Percentiles rank a stretch among this genome's conserved stretches.
phyloP scores from a whole-genome alignment of 2,113 vertebrate genomes.

The Phycodurus eques region DNA sequence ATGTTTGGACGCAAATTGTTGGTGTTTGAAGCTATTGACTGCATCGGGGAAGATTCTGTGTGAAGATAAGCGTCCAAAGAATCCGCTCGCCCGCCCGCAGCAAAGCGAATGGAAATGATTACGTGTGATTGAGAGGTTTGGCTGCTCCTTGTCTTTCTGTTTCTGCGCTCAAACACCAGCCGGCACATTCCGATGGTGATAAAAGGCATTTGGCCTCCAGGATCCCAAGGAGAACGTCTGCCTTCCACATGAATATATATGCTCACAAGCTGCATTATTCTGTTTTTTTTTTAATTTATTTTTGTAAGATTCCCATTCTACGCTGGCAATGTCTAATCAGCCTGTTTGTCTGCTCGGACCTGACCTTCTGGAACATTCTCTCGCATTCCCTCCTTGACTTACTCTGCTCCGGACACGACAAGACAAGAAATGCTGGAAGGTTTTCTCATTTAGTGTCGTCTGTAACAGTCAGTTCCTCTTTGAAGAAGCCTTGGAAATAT shows the following conservation, averaged over 20 bases:
- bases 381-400: conserved; percentile 9
- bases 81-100: conserved; percentile 28
- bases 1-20: conserved; percentile 8
- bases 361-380: conserved; percentile 45
- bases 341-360: conserved; percentile 35
- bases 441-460: too few relatives aligned
- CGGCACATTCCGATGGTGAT: conserved; percentile 52
- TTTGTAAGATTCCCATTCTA: conserved; percentile 21
- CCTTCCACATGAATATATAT: conserved; percentile 14
- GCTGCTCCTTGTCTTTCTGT: conserved; percentile 26
- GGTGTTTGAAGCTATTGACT: conserved; percentile 15
- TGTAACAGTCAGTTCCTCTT: not conserved
- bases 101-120: conserved; percentile 62
- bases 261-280: not conserved
- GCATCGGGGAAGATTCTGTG: conserved; percentile 20
- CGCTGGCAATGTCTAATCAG: conserved; percentile 44
- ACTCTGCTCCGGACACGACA: not conserved
- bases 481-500: not conserved
- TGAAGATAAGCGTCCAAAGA: conserved; percentile 27
- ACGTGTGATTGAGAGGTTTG: conserved; percentile 60
- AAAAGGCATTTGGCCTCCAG: conserved; percentile 30
- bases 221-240: conserved; percentile 21
- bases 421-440: not conserved
- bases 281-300: not conserved
- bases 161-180: conserved; percentile 31